Conservation (phyloP, 2,113 vertebrate genomes). For the Illadopsis cleaveri region DNA sequence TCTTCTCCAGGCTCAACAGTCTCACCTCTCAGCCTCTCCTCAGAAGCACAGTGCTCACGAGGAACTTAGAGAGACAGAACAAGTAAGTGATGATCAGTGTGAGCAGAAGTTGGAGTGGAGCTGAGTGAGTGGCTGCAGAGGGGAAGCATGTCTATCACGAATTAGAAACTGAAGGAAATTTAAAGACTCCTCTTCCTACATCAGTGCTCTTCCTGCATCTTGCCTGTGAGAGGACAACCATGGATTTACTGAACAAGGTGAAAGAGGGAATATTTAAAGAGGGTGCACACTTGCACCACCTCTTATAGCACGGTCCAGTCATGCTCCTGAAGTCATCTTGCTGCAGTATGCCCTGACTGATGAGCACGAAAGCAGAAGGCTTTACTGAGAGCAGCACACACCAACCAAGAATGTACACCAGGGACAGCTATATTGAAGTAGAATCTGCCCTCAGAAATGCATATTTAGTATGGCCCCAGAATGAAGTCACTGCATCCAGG, state of each 20-base stretch:
- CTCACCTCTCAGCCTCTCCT: neutral
- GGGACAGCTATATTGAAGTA: neutral
- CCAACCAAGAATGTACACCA: neutral
- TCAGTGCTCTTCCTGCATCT: neutral
- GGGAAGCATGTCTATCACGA: neutral
- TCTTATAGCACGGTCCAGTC: rapidly evolving
- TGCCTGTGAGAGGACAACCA: neutral
- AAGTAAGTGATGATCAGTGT: neutral
- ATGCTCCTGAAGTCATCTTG: neutral
- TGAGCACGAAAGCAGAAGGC: neutral
- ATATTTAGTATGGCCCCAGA: neutral
- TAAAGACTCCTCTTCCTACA: neutral
- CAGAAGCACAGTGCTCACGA: rapidly evolving
- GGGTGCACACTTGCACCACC: neutral
- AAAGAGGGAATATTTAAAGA: neutral
- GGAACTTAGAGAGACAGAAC: neutral
- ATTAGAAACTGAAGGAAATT: neutral
- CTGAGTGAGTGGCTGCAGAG: neutral
- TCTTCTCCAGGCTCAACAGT: neutral
- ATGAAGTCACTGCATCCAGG: neutral
- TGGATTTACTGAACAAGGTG: neutral
- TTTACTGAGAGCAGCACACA: neutral
- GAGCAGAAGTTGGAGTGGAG: neutral
- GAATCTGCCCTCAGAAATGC: neutral
- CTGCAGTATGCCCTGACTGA: neutral